phyloP scores from a whole-genome alignment of 2,113 vertebrate species.

The Cottus gobio region DNA sequence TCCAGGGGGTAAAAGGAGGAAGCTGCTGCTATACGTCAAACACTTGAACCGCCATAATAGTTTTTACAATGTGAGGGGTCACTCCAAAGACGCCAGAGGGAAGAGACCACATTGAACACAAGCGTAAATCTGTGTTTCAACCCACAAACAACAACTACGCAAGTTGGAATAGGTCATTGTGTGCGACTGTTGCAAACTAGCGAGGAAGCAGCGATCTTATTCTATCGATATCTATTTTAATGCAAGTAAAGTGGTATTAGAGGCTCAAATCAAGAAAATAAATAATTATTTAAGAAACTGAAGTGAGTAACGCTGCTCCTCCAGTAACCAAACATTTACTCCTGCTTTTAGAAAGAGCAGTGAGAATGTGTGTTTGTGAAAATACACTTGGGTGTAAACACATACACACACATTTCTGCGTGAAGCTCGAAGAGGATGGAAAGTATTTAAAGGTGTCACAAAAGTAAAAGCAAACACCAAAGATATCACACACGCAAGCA shows the following conservation, averaged over 20 bases:
- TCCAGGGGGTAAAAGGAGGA: too few relatives aligned
- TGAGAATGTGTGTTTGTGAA: slow-evolving; percentile 51
- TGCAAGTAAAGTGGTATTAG: neutral
- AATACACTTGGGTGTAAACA: slow-evolving; percentile 47
- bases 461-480: slow-evolving; percentile 17
- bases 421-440: slow-evolving; percentile 10
- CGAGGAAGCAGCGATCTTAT: too few relatives aligned
- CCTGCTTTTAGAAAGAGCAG: slow-evolving; percentile 30
- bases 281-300: neutral
- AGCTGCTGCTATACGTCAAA: neutral
- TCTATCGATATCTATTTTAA: too few relatives aligned
- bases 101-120: neutral
- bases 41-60: neutral
- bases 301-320: neutral
- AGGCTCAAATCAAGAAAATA: neutral
- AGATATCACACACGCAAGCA: neutral
- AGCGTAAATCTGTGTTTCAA: neutral
- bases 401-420: slow-evolving; percentile 7
- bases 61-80: neutral
- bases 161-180: neutral
- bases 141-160: neutral
- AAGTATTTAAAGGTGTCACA: slow-evolving; percentile 39
- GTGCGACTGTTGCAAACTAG: neutral
- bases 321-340: neutral
- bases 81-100: neutral